Percentiles rank a stretch among this genome's conserved stretches.
phyloP scores from a whole-genome alignment of 1,140 invertebrate genomes.

The Diabrotica virgifera region DNA sequence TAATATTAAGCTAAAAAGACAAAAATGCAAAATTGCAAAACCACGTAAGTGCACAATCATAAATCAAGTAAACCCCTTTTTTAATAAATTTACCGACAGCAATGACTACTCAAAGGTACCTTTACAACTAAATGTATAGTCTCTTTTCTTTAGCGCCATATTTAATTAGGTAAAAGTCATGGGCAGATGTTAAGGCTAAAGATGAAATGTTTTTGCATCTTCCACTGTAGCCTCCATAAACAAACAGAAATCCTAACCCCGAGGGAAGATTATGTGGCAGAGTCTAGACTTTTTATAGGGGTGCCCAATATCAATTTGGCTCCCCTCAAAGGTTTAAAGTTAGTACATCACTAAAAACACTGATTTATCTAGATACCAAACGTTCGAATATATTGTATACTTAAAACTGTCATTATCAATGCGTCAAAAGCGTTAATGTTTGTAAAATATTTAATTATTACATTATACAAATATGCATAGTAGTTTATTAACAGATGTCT shows the following conservation, averaged over 20 bases:
- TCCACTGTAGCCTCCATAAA: neutral
- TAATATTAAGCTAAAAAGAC: too few species aligned
- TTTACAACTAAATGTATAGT: neutral
- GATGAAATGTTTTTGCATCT: neutral
- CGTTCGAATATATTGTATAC: too few species aligned
- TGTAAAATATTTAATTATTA: too few species aligned
- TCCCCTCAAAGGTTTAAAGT: neutral
- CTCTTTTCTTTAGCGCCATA: conserved; percentile 16
- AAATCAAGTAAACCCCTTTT: too few species aligned
- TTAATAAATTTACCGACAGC: too few species aligned
- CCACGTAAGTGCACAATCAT: too few species aligned
- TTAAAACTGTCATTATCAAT: too few species aligned
- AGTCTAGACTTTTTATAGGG: neutral
- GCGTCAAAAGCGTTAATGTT: too few species aligned
- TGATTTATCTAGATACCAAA: too few species aligned
- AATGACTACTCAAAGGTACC: neutral
- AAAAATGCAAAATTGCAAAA: too few species aligned
- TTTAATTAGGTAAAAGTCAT: conserved; percentile 19
- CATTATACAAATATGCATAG: too few species aligned
- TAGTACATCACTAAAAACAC: neutral
- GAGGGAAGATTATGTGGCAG: neutral
- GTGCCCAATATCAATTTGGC: neutral
- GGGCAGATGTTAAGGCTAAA: conserved; percentile 13
- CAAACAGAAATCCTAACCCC: neutral
- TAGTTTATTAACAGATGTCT: too few species aligned